Base-by-base conservation (phyloP, 2,113 vertebrate genomes). In the Apteryx owenii region DNA sequence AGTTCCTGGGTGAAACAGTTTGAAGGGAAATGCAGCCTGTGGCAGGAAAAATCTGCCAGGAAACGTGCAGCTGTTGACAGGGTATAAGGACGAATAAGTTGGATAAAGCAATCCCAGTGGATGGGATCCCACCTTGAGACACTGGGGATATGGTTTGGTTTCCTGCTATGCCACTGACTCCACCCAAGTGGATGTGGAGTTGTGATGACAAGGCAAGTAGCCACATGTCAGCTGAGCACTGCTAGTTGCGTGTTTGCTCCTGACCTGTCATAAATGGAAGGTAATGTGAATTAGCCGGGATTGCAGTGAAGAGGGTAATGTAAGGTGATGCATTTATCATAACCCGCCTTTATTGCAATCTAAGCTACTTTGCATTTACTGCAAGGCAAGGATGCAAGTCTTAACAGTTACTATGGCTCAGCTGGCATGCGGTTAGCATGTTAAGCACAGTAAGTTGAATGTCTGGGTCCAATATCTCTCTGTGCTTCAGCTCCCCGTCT, bases 401-500 rank as follows among this genome's bases (percentile, higher is more conserved):
- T 70, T 72, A 73, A 9, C 9, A 7, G 91, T 56, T 53, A 9
- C 84, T 33, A 0, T 66, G 90, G 68, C 95, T 94, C 92, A 81
- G 95, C 95, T 96, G 95, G 96, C 79, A 70, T 90, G 1, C 0
- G 36, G 64, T 92, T 92, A 93, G 93, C 88, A 25, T 65, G 64
- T 96, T 94, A 93, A 90, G 96, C 92, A 42, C 90, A 31, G 82
- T 81, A 58, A 96, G 88, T 3, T 92, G 90, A 4, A 8, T 38
- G 76, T 40, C 90, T 15, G 85, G 79, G 80, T 94, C 96, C 95
- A 97, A 81, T 96, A 96, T 86, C 90, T 95, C 95, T 81, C 89
- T 12, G 71, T 61, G 81, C 80, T 95, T 95, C 95, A 65, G 9
- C 80, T 90, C 85, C 90, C 93, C 94, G 70, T 93, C 95, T 97